Conservation (phyloP, 2,888 invertebrate genomes). For the Oligia strigilis region DNA sequence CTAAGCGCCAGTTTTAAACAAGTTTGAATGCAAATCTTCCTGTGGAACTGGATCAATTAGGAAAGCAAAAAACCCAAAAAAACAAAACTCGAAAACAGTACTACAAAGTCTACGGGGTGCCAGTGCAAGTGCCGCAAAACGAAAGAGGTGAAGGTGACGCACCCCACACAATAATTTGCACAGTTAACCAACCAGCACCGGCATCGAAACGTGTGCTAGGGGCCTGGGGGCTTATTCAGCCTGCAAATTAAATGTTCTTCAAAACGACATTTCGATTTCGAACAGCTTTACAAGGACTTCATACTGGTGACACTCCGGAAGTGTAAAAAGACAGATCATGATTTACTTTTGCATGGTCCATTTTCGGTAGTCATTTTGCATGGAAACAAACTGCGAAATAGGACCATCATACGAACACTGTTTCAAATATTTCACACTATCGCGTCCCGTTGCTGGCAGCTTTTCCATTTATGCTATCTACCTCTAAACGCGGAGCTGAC, state of each 20-base stretch:
- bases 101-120: not conserved
- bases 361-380: not conserved
- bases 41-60: not conserved
- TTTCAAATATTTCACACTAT: constrained; percentile 31
- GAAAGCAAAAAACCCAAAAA: not conserved
- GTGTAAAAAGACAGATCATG: not conserved
- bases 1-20: not conserved
- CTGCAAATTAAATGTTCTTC: constrained; percentile 26
- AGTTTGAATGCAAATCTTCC: not conserved
- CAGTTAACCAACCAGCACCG: constrained; percentile 47
- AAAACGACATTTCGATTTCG: constrained; percentile 21
- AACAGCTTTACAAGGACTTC: not conserved
- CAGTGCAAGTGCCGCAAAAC: constrained; percentile 12
- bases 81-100: not conserved
- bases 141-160: constrained; percentile 38
- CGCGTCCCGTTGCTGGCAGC: not conserved
- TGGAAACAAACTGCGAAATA: constrained; percentile 13
- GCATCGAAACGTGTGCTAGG: constrained; percentile 7
- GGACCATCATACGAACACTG: not conserved
- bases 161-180: constrained; percentile 41
- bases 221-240: constrained; percentile 20
- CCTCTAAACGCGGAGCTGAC: constrained; percentile 15
- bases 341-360: not conserved
- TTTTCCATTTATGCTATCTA: constrained; percentile 20
- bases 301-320: not conserved